phyloP scores from a whole-genome alignment of 2,888 invertebrate genomes.

The Acronicta leporina region DNA sequence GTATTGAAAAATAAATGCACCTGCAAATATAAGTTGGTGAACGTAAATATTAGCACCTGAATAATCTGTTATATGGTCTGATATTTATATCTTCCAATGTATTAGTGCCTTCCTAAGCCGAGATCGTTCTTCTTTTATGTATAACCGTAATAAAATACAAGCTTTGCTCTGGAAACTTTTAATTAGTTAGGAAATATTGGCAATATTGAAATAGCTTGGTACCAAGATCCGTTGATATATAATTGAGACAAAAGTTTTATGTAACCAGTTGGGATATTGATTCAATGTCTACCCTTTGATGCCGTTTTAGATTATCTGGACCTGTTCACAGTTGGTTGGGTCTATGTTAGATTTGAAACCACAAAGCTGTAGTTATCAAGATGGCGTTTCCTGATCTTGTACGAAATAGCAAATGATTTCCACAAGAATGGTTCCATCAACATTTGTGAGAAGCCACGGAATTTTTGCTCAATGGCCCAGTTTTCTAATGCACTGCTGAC shows the following conservation, averaged over 20 bases:
- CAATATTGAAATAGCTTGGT: conserved; percentile 14
- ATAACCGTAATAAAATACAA: conserved; percentile 45
- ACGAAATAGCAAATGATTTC: neutral
- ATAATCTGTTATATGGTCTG: conserved; percentile 61
- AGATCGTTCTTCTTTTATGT: conserved; percentile 48
- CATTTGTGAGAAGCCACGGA: too few relatives aligned
- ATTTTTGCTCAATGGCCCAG: too few relatives aligned
- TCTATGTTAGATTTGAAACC: neutral
- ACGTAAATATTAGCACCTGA: conserved; percentile 62
- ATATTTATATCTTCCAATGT: conserved; percentile 61
- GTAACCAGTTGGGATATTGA: conserved; percentile 29
- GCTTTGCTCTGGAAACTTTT: conserved; percentile 44
- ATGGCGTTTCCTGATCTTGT: neutral
- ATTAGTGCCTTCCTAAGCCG: conserved; percentile 50
- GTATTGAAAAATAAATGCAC: conserved; percentile 8
- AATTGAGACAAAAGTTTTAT: conserved; percentile 1
- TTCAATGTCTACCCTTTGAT: conserved; percentile 13
- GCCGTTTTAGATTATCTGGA: conserved; percentile 2
- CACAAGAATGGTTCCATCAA: too few relatives aligned
- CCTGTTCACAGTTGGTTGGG: neutral
- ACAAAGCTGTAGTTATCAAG: neutral
- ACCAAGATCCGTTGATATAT: conserved; percentile 8
- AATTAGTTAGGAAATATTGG: conserved; percentile 43
- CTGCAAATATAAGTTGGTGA: conserved; percentile 32
- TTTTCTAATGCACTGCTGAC: too few relatives aligned